Base-by-base conservation (phyloP, 2,113 vertebrate genomes). In the Clarias macrocephalus region DNA sequence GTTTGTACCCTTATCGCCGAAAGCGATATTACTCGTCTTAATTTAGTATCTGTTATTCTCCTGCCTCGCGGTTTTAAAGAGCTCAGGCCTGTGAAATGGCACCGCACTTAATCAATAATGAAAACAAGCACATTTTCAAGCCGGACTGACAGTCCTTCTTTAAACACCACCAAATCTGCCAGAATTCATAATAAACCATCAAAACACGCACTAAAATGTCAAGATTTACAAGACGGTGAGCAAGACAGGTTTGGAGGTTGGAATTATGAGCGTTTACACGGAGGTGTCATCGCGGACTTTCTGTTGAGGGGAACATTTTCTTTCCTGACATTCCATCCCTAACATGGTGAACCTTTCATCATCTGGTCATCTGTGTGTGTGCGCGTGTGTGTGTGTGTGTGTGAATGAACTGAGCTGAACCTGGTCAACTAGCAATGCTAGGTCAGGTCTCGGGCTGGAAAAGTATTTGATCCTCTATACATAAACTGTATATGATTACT, bases 251-350 rank as follows among this genome's bases (percentile, higher is more conserved):
- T 85, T 87, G 42, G 81, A 79, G 88, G 54, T 88, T 88, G 83
- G 91, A 88, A 91, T 92, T 88, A 91, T 90, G 87, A 84, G 88
- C 90, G 89, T 93, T 93, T 93, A 92, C 80, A 82, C 68, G 10
- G 59, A 82, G 62, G 73, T 86, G 89, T 88, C 80, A 72, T 23
- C 23, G 80, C 56, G 62, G 83, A 89, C 73, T 70, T 70, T 88
- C 60, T 83, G 63, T 60, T 33, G 84, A 75, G 9, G 3, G 25
- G 75, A 56, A 16, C 77, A 19, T 77, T 73, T 79, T 76, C 37
- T 82, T 63, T 81, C 54, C 60, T 60, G 82, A 56, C 66, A 33
- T 86, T 91, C 91, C 88, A 68, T 91, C 87, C 90, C 91, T 92
- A 92, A 92, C 91, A 93, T 89, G 91, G 93, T 91, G 42, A 88